Conservation (phyloP, 2,888 invertebrate genomes). For the Lochmaea capreae region DNA sequence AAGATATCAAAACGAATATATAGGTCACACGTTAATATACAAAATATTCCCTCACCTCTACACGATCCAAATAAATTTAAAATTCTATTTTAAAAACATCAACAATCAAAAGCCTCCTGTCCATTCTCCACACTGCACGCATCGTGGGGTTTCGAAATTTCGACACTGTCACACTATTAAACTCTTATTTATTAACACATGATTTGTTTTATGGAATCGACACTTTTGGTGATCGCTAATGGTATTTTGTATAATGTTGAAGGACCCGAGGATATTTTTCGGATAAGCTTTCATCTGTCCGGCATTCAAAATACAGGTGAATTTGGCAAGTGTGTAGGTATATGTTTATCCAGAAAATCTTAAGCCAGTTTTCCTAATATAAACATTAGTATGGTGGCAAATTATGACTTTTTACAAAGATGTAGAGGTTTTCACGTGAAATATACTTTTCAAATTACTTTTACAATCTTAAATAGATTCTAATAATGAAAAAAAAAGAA, state of each 20-base stretch:
- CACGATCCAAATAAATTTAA: neutral
- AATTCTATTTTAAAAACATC: conserved; percentile 50
- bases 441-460: too few relatives aligned
- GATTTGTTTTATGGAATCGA: conserved; percentile 10
- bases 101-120: conserved; percentile 49
- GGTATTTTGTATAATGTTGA: neutral
- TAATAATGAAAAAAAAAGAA: too few relatives aligned
- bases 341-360: conserved; percentile 30
- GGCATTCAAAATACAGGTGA: conserved; percentile 28
- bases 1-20: neutral
- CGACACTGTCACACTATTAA: conserved; percentile 40
- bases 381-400: conserved; percentile 37
- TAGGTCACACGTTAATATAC: neutral
- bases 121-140: conserved; percentile 48
- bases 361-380: conserved; percentile 24
- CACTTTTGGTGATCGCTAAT: neutral
- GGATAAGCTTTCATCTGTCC: conserved; percentile 20
- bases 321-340: conserved; percentile 2
- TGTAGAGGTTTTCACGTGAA: too few relatives aligned
- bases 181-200: conserved; percentile 23
- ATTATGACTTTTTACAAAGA: neutral
- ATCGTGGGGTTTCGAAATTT: conserved; percentile 41
- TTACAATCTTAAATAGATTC: too few relatives aligned
- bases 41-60: conserved; percentile 10
- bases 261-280: neutral